A percentile compares a stretch with the other conserved stretches of the same genome.
phyloP scores from a whole-genome alignment of 1,140 invertebrate species.

The Hycleus cichorii region DNA sequence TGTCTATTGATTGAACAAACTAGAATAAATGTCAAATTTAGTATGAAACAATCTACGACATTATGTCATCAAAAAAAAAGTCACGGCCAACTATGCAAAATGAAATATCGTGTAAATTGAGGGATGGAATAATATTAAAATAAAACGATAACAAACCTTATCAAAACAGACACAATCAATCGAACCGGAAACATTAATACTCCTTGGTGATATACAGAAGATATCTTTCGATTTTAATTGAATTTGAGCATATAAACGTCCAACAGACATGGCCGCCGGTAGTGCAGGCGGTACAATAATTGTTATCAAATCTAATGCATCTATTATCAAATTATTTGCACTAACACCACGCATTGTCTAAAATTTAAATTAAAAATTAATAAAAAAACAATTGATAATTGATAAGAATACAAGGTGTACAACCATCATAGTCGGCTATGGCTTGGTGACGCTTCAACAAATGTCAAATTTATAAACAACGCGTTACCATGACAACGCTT shows the following conservation, averaged over 20 bases:
- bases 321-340: slow-evolving; percentile 42
- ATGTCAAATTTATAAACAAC: no score
- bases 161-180: slow-evolving; percentile 97
- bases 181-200: slow-evolving; percentile 92
- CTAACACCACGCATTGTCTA: neutral
- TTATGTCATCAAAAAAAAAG: neutral
- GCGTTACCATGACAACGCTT: no score
- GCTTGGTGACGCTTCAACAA: no score
- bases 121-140: neutral
- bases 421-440: no score
- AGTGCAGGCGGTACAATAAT: slow-evolving; percentile 89
- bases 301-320: slow-evolving; percentile 84
- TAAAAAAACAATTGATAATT: no score
- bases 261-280: slow-evolving; percentile 92
- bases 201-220: slow-evolving; percentile 88
- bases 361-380: no score
- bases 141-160: slow-evolving; percentile 56
- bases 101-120: neutral
- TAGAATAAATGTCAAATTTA: no score
- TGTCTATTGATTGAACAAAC: no score
- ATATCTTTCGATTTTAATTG: slow-evolving; percentile 74
- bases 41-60: no score
- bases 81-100: neutral
- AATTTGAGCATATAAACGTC: slow-evolving; percentile 82
- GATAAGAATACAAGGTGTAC: no score